Evolutionary conservation across 2,113 vertebrate species (phyloP).

Genomic region (Cygnus atratus): DNA sequence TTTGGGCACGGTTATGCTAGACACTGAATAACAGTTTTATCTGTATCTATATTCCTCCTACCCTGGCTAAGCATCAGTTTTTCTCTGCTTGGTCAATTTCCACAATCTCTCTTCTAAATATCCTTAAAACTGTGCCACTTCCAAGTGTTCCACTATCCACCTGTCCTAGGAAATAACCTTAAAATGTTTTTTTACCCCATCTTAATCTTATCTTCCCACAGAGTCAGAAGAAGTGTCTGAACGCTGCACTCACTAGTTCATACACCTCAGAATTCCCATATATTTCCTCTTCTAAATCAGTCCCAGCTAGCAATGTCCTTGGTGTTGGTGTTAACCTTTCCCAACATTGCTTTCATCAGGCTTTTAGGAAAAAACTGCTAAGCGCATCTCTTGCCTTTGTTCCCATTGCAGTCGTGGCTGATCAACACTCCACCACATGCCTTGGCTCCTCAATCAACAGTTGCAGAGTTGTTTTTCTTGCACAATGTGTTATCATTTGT

Average conservation of each 20-base stretch:
- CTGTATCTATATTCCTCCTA: background rate
- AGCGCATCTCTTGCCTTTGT: background rate
- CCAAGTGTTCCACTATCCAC: background rate
- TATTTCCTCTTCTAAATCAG: background rate
- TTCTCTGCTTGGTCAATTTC: background rate
- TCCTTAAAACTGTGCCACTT: background rate
- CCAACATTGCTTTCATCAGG: background rate
- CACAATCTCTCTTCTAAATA: background rate
- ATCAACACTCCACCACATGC: background rate
- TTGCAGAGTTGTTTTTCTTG: background rate
- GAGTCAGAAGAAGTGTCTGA: background rate
- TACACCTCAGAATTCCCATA: background rate
- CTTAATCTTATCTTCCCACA: background rate
- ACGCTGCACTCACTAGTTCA: background rate
- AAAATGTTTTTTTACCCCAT: background rate
- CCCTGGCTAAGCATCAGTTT: background rate
- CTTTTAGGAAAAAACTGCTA: background rate
- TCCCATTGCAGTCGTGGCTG: background rate
- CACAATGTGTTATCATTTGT: background rate
- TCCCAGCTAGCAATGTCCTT: background rate
- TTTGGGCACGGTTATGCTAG: background rate
- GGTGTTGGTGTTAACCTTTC: background rate
- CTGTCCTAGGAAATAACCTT: background rate
- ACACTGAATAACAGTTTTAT: background rate
- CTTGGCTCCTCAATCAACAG: background rate